Evolutionary conservation across 1,140 invertebrate species (phyloP).

Genomic region (Drosophila fuyamai): DNA sequence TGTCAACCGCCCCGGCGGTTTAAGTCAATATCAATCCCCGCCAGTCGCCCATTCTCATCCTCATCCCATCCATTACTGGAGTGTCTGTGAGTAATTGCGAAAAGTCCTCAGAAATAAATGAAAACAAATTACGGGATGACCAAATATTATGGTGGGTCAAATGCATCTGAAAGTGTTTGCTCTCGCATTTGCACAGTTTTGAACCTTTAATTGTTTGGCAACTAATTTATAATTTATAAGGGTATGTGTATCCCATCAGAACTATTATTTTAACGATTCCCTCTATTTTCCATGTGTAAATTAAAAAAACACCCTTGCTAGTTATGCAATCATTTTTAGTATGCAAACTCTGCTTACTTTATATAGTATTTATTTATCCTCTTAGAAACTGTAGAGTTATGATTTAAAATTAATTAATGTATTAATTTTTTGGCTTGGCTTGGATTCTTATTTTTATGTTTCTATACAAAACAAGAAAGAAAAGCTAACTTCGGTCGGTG

Average conservation of each 20-base stretch:
- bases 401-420: no score
- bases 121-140: slow-evolving; percentile 10
- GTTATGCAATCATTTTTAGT: not conserved
- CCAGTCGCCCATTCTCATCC: slow-evolving; percentile 24
- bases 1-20: slow-evolving; percentile 63
- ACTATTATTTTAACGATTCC: not conserved
- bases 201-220: not conserved
- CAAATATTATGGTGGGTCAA: not conserved
- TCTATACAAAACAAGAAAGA: no score
- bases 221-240: not conserved
- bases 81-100: slow-evolving; percentile 39
- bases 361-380: not conserved
- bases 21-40: slow-evolving; percentile 64
- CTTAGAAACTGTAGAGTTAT: no score
- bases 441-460: no score
- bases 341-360: not conserved
- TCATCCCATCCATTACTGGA: slow-evolving; percentile 3
- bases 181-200: not conserved
- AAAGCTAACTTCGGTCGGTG: no score
- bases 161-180: slow-evolving; percentile 13
- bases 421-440: no score
- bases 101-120: slow-evolving; percentile 29
- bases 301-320: not conserved
- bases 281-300: not conserved
- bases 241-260: not conserved